Evolutionary conservation across 2,797 vertebrate genomes (phyloP), one percentile per base, ranked within the genome.

Genomic region (Pygocentrus nattereri): DNA sequence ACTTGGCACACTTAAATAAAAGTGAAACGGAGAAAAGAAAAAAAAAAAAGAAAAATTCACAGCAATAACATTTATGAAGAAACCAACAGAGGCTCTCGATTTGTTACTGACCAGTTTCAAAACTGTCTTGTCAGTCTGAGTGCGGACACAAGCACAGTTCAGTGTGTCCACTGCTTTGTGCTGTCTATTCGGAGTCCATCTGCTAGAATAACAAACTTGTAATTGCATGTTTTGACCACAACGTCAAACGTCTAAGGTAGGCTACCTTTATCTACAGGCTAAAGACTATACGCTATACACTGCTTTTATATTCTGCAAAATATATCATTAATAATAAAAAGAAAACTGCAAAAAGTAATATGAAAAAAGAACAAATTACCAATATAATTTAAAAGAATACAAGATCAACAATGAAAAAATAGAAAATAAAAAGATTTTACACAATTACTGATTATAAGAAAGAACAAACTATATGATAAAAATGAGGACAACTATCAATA

Each of bases 31-130:
- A 76, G 84, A 88, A 74, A 78, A 73, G 31, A 83, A 87, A 81
- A 88, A 74, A 78, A 70, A 38, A 83, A 87, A 81, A 84, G 89
- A 87, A 81, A 84, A 89, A 89, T 93, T 95, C 93, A 95, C 93
- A 95, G 93, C 93, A 92, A 91, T 85, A 87, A 82, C 50, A 85
- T 78, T 88, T 86, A 47, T 87, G 83, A 89, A 88, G 88, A 83
- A 86, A 90, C 80, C 73, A 85, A 80, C 82, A 69, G 79, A 90
- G 86, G 88, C 31, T 88, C 44, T 79, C 81, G 87, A 91, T 88
- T 87, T 88, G 90, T 90, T 31, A 91, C 85, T 89, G 88, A 91
- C 90, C 84, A 86, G 79, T 81, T 89, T 82, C 82, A 78, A 25
- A 87, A 83, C 82, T 80, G 59, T 79, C 74, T n/a, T 74, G 78